Evolutionary conservation across 2,888 invertebrate species (phyloP).

Genomic region (Augiades crinisus): DNA sequence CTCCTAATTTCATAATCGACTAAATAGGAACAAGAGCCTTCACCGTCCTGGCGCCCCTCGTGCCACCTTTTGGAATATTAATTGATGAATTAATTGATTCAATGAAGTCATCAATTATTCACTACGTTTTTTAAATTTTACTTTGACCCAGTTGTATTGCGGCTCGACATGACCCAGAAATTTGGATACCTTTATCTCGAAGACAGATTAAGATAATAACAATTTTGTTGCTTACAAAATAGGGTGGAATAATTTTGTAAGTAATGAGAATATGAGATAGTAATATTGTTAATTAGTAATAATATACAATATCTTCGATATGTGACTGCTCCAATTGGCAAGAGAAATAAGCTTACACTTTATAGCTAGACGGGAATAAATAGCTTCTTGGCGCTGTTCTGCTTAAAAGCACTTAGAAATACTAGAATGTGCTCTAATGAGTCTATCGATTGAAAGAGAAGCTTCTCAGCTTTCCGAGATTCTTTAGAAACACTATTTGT

Average conservation of each 20-base stretch:
- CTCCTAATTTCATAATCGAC: neutral
- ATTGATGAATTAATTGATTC: constrained; percentile 27
- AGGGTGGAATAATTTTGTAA: too few species aligned
- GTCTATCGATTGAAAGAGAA: constrained; percentile 20
- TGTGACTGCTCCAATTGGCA: neutral
- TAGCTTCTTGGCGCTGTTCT: neutral
- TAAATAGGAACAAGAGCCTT: constrained; percentile 8
- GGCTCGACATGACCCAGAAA: neutral
- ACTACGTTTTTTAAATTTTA: constrained; percentile 23
- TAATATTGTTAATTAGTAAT: too few species aligned
- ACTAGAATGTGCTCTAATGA: constrained; percentile 18
- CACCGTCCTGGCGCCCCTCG: neutral
- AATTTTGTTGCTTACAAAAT: too few species aligned
- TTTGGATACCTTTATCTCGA: neutral
- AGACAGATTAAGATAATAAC: too few species aligned
- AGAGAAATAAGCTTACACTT: neutral
- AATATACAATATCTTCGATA: too few species aligned
- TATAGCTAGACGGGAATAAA: neutral
- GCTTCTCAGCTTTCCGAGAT: constrained; percentile 5
- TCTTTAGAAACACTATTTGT: neutral
- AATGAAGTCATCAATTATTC: constrained; percentile 27
- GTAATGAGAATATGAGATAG: too few species aligned
- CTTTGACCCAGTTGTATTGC: constrained; percentile 12
- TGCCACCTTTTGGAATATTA: constrained; percentile 21
- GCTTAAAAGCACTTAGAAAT: constrained; percentile 17